Evolutionary conservation across 2,797 vertebrate genomes (phyloP).

Genomic region (Crax fasciolata): DNA sequence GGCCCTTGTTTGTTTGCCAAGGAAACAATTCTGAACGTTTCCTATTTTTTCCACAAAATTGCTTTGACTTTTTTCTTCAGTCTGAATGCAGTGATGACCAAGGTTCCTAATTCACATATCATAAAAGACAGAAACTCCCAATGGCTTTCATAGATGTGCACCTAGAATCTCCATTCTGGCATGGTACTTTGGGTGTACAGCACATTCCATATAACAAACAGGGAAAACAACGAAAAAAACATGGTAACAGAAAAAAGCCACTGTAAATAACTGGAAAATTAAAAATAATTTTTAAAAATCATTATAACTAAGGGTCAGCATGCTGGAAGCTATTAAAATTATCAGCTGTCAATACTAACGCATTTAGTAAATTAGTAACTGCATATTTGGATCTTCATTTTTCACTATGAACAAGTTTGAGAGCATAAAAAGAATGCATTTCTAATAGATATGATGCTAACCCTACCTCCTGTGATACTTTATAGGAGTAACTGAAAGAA

Average conservation of each 20-base stretch:
- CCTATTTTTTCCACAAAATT: background rate
- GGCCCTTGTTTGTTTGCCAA: background rate
- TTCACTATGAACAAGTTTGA: background rate
- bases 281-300: background rate
- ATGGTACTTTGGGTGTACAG: background rate
- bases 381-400: background rate
- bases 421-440: background rate
- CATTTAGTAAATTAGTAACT: background rate
- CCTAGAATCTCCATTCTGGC: background rate
- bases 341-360: background rate
- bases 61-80: background rate
- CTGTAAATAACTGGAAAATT: fast-evolving
- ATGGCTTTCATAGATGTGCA: fast-evolving
- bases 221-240: background rate
- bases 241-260: background rate
- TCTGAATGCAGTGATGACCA: background rate
- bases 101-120: fast-evolving
- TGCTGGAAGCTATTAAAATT: background rate
- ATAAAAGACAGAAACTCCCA: background rate
- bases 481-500: background rate
- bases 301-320: background rate
- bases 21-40: background rate
- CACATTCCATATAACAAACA: background rate
- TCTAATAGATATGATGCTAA: background rate
- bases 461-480: background rate